Conservation (phyloP, 2,888 invertebrate genomes). For the Lasioglossum vierecki region DNA sequence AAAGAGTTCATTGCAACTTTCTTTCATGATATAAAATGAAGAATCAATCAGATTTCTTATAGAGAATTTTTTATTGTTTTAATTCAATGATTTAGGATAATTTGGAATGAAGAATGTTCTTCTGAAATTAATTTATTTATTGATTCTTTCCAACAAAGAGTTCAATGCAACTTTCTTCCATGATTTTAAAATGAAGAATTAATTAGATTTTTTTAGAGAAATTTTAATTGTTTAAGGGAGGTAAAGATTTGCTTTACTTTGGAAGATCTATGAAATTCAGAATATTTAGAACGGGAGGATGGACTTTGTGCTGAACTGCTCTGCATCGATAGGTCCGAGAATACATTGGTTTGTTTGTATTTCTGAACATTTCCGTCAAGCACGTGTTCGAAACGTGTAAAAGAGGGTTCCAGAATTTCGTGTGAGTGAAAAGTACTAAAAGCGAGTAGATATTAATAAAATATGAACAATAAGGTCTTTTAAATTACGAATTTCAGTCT, state of each 20-base stretch:
- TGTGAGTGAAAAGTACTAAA: not conserved
- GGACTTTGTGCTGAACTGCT: not conserved
- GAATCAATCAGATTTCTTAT: too few relatives aligned
- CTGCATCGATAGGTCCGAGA: not conserved
- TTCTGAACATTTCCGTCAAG: not conserved
- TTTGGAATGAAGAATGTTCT: too few relatives aligned
- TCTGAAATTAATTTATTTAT: too few relatives aligned
- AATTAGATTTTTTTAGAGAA: too few relatives aligned
- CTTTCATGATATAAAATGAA: too few relatives aligned
- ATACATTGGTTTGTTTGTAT: constrained; percentile 1
- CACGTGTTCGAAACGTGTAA: not conserved
- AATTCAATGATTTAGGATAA: too few relatives aligned
- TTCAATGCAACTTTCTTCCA: too few relatives aligned
- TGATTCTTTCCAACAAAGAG: too few relatives aligned
- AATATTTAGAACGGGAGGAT: not conserved
- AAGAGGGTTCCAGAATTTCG: not conserved
- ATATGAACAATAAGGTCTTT: not conserved
- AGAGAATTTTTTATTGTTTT: too few relatives aligned
- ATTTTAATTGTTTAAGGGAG: too few relatives aligned
- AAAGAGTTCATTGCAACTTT: too few relatives aligned
- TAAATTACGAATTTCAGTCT: not conserved
- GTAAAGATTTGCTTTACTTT: not conserved
- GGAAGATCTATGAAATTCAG: not conserved
- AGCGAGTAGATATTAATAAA: not conserved
- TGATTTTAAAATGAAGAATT: too few relatives aligned